A percentile compares a stretch with the other conserved stretches of the same genome.
phyloP scores from a whole-genome alignment of 2,797 vertebrate genomes.

The Fringilla coelebs region DNA sequence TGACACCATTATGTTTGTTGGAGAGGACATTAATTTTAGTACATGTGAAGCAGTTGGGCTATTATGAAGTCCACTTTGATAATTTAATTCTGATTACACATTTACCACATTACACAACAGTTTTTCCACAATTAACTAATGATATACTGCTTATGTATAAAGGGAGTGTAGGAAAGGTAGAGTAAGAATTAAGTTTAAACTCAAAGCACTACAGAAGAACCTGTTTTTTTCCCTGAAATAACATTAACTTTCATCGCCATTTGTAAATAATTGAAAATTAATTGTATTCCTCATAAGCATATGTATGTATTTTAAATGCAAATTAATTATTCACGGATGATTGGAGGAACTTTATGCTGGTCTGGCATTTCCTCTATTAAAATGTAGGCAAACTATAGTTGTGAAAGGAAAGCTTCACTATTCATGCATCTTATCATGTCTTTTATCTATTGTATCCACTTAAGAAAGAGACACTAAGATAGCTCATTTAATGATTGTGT shows the following conservation, averaged over 20 bases:
- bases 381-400: neutral
- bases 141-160: neutral
- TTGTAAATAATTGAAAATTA: neutral
- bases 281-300: neutral
- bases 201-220: neutral
- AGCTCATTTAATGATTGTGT: neutral
- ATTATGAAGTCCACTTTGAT: neutral
- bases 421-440: neutral
- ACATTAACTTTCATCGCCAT: neutral
- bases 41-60: neutral
- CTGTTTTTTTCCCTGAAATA: neutral
- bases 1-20: neutral
- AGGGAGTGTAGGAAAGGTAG: neutral
- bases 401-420: neutral
- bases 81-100: neutral
- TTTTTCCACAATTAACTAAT: neutral
- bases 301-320: neutral
- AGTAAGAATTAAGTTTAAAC: neutral
- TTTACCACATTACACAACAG: neutral
- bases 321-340: neutral
- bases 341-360: neutral
- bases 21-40: neutral
- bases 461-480: neutral
- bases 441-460: neutral
- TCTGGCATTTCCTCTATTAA: neutral